Base-by-base conservation (phyloP, 2,888 invertebrate species). In the Sinodicranocentrus sp. region DNA sequence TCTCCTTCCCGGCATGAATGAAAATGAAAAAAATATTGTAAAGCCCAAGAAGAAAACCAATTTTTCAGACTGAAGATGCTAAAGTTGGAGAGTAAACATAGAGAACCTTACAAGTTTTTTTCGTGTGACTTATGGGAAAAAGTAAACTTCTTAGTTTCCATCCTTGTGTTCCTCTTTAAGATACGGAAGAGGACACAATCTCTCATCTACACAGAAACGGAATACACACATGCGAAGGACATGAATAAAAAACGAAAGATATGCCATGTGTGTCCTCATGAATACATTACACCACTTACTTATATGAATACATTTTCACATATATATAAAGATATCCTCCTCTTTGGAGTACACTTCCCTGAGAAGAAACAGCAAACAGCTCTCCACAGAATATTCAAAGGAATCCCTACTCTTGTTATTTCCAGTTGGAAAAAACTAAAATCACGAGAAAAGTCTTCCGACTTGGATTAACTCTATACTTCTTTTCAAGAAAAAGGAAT, bases 91-190 rank as follows among this genome's bases (percentile, higher is more conserved):
- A 48, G 48, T 15, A 13, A 48, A 48, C 48, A 48, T 13, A 5
- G 48, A 48, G 10, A 6, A 33, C 33, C 3, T 10, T 6, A n/a
- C 48, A 17, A 48, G 48, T 48, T 48, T 48, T 48, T 48, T 39
- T 48, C 25, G 23, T 23, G 59, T 59, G 59, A 59, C 59, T 59
- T 59, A 59, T 59, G 59, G 59, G 59, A 59, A 59, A 59, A 59
- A 59, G 59, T 59, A 59, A 59, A 59, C 25, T 59, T 59, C 17
- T 52, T 52, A 52, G 52, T 19, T 52, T 19, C 10, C 33, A 33
- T 33, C 10, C 33, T 33, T 5, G 52, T 19, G n/a, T 19, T 33
- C 33, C 3, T 33, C 10, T 10, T 33, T 5, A 48, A 48, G n/a
- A 5, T 17, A 13, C 48, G 17, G 17, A 2, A 17, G 48, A 15